Base-by-base conservation (phyloP, 2,888 invertebrate genomes). In the Noctua janthina region DNA sequence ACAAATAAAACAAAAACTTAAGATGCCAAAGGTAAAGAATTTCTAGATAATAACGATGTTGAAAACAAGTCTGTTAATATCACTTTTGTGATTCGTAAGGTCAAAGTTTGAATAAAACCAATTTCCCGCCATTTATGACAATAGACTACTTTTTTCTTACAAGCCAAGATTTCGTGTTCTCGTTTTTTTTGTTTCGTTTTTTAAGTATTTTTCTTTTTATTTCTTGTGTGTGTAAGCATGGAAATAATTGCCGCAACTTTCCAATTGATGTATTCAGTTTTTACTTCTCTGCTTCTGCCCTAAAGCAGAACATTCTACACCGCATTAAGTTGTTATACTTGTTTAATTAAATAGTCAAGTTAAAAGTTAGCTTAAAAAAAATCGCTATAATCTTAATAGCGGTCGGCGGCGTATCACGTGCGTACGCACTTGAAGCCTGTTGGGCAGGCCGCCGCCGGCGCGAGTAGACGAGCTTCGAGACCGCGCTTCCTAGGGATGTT, bases 241-340 rank as follows among this genome's bases (percentile, higher is more conserved):
- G 67, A 78, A 75, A 74, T 84, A 83, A 67, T 51, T 46, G 66
- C 81, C 64, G 77, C 49, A 77, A 66, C 49, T 69, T 71, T 72
- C 78, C 78, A 69, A 54, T 82, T 54, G 78, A 69, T 84, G 82
- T 86, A 35, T 75, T 86, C 69, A 46, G 74, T 78, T 86, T 76
- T 82, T 54, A 74, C 68, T 85, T 85, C 74, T 84, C 74, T 78
- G 78, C 82, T 86, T 84, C 59, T 66, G 23, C 69, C 68, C 20
- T 74, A 64, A 75, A 83, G 76, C 74, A 72, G 77, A 85, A 74
- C 29, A 77, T 62, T 54, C 54, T 86, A 85, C 72, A 78, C 51
- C 68, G 59, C 51, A 84, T 75, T 85, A 72, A 64, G 64, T 59
- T 75, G 46, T 81, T 66, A 49, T 56, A 51, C 20, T 79, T 72